Base-by-base conservation (phyloP, 2,888 invertebrate species). In the Cataglyphis altisquamis region DNA sequence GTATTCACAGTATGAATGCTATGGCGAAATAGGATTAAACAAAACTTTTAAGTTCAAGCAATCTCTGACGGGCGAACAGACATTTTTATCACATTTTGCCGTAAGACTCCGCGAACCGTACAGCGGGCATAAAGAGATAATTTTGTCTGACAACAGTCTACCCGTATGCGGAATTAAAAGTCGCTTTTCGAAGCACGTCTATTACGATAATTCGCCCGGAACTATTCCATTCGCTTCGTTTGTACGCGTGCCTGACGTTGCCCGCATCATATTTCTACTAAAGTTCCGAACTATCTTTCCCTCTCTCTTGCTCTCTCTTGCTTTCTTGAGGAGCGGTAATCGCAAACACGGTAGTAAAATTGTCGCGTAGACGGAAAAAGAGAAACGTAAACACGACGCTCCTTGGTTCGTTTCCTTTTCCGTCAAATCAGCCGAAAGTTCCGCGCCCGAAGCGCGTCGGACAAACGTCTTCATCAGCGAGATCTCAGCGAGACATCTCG, bases 381-480 rank as follows among this genome's bases (percentile, higher is more conserved):
- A 25, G 60, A 70, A 80, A 45, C 68, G 45, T 68, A 68, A 78
- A 77, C 63, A 63, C 39, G 52, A 66, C 55, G 57, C 6, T 66
- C 32, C 52, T 32, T 18, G 21, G 77, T 39, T 77, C 41, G 62
- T 77, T 82, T 75, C 60, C 80, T 75, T 82, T 84, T 67, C 73
- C 67, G 29, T 66, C 62, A 70, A 39, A 78, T 52, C 82, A 62
- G 77, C 81, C 73, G 74, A 85, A 90, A 90, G 86, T 89, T 90
- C 83, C 68, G 66, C 60, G 75, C 52, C 72, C 72, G 75, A 80
- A 81, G 70, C 83, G 64, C 83, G 78, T 70, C 84, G 85, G 89
- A 90, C 89, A 90, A 90, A 86, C 89, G 89, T 88, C 88, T 90
- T 90, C 89, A 90, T 89, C 88, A 90, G 86, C 67, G 84, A 77